phyloP scores from a whole-genome alignment of 2,113 vertebrate genomes.

The Indicator indicator region DNA sequence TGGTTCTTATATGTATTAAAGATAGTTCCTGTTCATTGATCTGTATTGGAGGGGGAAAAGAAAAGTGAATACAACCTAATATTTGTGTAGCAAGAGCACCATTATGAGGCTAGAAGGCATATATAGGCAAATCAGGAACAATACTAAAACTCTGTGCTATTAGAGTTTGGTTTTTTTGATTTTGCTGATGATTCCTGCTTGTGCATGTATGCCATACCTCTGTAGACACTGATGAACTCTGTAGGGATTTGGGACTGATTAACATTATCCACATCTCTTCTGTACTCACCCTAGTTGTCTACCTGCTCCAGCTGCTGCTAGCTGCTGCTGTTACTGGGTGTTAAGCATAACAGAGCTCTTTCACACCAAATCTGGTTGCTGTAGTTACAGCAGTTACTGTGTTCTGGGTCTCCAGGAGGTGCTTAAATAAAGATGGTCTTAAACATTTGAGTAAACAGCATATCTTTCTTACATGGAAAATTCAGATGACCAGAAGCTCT shows the following conservation, averaged over 20 bases:
- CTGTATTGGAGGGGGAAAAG: not conserved
- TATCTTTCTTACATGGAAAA: not conserved
- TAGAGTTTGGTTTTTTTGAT: not conserved
- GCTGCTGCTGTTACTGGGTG: not conserved
- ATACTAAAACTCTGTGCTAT: not conserved
- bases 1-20: not conserved
- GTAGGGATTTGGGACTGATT: constrained; percentile 35
- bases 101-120: not conserved
- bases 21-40: not conserved
- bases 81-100: not conserved
- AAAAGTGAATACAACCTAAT: not conserved
- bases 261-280: constrained; percentile 26
- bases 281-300: not conserved
- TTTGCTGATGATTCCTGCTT: constrained; percentile 12
- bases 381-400: constrained; percentile 63
- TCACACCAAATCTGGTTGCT: constrained; percentile 39
- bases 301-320: constrained; percentile 10
- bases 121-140: not conserved
- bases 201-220: not conserved
- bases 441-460: constrained; percentile 24
- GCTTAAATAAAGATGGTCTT: constrained; percentile 5
- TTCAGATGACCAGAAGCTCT: not conserved
- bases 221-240: constrained; percentile 1
- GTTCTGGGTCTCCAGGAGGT: constrained; percentile 28
- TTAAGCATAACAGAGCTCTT: constrained; percentile 28